Evolutionary conservation across 2,113 vertebrate species (phyloP).

Genomic region (Sinosuthora webbiana): DNA sequence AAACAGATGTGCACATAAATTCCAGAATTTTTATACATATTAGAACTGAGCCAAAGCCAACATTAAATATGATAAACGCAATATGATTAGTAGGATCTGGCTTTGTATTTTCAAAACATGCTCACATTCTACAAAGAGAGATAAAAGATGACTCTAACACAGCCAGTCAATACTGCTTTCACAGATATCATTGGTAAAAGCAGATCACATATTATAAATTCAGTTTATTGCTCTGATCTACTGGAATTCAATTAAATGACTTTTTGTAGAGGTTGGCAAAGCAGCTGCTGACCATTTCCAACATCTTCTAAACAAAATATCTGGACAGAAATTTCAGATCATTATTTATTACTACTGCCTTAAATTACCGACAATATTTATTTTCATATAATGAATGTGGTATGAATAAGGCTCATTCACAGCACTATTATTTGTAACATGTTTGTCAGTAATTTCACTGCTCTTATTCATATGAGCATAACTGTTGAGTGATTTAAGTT

Average conservation of each 20-base stretch:
- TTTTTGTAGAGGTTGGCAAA: background rate
- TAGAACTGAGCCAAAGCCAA: slow-evolving; percentile 25
- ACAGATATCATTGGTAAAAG: slow-evolving; percentile 41
- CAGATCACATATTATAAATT: slow-evolving; percentile 58
- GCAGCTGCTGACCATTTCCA: slow-evolving; percentile 9
- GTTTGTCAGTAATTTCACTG: background rate
- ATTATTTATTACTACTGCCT: background rate
- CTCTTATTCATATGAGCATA: background rate
- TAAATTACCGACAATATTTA: background rate
- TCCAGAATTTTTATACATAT: slow-evolving; percentile 22
- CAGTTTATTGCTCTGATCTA: slow-evolving; percentile 50
- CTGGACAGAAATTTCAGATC: background rate
- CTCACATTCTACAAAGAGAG: slow-evolving; percentile 20
- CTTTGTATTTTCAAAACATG: slow-evolving; percentile 49
- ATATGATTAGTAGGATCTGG: slow-evolving; percentile 23
- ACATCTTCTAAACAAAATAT: background rate
- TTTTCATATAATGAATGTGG: background rate
- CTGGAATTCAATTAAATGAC: slow-evolving; percentile 11
- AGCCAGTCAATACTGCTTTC: slow-evolving; percentile 26
- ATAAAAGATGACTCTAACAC: slow-evolving; percentile 38
- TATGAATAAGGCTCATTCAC: background rate
- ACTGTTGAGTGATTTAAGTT: background rate
- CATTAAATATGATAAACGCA: slow-evolving; percentile 40
- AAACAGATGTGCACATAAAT: slow-evolving; percentile 37
- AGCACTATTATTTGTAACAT: background rate